phyloP scores from a whole-genome alignment of 1,140 invertebrate genomes.

The Hyles euphorbiae region DNA sequence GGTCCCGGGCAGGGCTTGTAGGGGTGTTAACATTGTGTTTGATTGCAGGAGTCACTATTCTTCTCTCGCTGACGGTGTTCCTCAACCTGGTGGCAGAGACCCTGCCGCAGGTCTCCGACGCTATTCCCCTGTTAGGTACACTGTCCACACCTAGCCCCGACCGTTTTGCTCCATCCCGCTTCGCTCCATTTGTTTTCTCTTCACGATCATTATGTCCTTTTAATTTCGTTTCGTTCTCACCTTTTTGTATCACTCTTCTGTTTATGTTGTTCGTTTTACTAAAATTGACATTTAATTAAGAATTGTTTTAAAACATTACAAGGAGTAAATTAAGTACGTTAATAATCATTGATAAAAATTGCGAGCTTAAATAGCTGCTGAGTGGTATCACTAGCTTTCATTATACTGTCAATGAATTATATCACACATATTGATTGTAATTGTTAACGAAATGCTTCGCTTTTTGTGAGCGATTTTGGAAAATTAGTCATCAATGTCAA shows the following conservation, averaged over 20 bases:
- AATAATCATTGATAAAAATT: constrained; percentile 26
- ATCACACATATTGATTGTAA: no score
- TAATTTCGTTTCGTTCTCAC: constrained; percentile 35
- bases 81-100: constrained; percentile 97
- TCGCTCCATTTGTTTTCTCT: no score
- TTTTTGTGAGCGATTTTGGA: no score
- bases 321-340: constrained; percentile 65
- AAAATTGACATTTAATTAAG: constrained; percentile 42
- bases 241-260: constrained; percentile 17
- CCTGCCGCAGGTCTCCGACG: constrained; percentile 96
- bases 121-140: constrained; percentile 95
- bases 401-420: constrained; percentile 7
- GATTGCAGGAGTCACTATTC: constrained; percentile 99
- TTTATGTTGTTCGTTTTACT: constrained; percentile 32
- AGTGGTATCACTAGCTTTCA: constrained; percentile 25
- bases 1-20: constrained; percentile 13
- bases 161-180: neutral
- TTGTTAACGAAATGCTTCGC: no score
- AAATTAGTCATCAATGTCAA: neutral
- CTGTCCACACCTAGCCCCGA: constrained; percentile 52
- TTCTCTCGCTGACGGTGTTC: constrained; percentile 99
- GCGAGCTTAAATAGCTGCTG: constrained; percentile 18
- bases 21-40: constrained; percentile 75
- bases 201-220: constrained; percentile 29
- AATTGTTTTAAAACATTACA: constrained; percentile 71